Evolutionary conservation across 2,888 invertebrate genomes (phyloP), one percentile per base, ranked within the genome.

Genomic region (Caenorhabditis wallacei): DNA sequence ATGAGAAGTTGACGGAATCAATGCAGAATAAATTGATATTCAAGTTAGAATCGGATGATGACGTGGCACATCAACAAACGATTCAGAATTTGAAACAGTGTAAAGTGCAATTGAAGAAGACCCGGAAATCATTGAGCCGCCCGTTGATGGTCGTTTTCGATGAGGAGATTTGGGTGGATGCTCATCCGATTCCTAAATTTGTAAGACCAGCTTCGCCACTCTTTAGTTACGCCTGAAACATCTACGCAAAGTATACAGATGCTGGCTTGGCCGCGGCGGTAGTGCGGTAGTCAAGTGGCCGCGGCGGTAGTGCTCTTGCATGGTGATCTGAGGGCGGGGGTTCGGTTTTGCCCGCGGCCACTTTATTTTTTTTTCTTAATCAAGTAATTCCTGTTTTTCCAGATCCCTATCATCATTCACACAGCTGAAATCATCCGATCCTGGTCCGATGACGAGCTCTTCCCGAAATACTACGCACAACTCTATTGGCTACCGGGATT

Each of bases 161-260:
- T 13, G 54, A 69, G 30, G 82, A 82, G 20, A 74, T 82, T 16
- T 78, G 78, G 82, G 40, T 82, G 0, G 82, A 82, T 69, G 82
- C 78, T 0, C 82, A 82, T 53, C 82, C 82, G 1, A 78, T 82
- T 22, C 82, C 82, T 10, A 82, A 78, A 82, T 82, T 59, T 74
- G 82, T 82, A n/a, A 54, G 72, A n/a, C n/a, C n/a, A n/a, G n/a
- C 51, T 37, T 57, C 8, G 30, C 30, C 7, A 37, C 37, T 10
- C 37, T 10, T 37, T 37, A 10, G 7, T n/a, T n/a, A n/a, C n/a
- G n/a, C n/a, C n/a, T n/a, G n/a, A n/a, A n/a, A n/a, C n/a, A n/a
- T n/a, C n/a, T n/a, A n/a, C n/a, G n/a, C n/a, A n/a, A n/a, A n/a
- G n/a, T n/a, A n/a, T n/a, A n/a, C n/a, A n/a, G n/a, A n/a, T n/a